Evolutionary conservation across 2,113 vertebrate genomes (phyloP).

Genomic region (Tetrao urogallus): DNA sequence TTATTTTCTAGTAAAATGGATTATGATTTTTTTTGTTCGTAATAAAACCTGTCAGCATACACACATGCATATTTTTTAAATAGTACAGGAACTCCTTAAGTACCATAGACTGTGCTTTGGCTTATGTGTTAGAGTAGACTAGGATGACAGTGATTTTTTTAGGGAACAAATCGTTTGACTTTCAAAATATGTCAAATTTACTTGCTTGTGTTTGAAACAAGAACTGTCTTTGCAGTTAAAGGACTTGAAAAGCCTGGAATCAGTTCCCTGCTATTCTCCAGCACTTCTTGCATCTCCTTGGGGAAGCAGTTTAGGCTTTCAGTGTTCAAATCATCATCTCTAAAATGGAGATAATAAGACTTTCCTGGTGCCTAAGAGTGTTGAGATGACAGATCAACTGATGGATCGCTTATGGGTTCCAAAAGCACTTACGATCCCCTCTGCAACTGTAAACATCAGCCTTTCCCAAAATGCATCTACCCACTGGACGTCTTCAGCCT

Average conservation of each 20-base stretch:
- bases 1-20: neutral
- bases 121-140: neutral
- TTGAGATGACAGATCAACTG: conserved; percentile 50
- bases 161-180: neutral
- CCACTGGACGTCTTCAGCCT: neutral
- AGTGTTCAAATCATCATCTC: conserved; percentile 46
- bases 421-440: neutral
- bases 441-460: neutral
- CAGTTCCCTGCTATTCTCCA: conserved; percentile 17
- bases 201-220: conserved; percentile 21
- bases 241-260: conserved; percentile 34
- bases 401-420: conserved; percentile 27
- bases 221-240: neutral
- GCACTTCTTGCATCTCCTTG: conserved; percentile 54
- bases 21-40: neutral
- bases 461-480: neutral
- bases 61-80: neutral
- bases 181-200: conserved; percentile 44
- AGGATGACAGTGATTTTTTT: conserved; percentile 13
- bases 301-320: conserved; percentile 55
- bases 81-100: neutral
- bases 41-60: neutral
- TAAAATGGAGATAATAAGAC: conserved; percentile 28
- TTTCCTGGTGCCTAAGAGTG: neutral
- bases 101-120: neutral